Conservation (phyloP, 2,797 vertebrate genomes). For the Ataeniobius toweri region DNA sequence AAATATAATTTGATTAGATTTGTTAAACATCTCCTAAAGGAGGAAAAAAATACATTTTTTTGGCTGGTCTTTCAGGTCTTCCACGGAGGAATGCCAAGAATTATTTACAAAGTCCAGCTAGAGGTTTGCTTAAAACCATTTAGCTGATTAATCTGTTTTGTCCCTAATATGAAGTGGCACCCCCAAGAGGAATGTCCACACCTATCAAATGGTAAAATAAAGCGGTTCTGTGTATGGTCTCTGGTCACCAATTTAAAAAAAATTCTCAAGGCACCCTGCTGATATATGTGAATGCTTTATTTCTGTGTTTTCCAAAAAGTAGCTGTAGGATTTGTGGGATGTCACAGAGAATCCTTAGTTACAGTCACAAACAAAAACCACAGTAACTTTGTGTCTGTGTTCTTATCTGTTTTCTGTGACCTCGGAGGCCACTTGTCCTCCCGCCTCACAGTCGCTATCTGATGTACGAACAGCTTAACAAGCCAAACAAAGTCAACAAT, state of each 20-base stretch:
- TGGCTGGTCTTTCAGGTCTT: too few relatives aligned
- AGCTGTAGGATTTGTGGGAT: slow-evolving; percentile 9
- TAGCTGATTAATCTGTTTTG: not conserved
- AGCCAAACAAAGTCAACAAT: slow-evolving; percentile 9
- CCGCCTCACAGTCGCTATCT: slow-evolving; percentile 23
- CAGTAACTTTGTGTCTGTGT: slow-evolving; percentile 9
- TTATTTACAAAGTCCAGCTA: not conserved
- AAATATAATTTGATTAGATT: not conserved
- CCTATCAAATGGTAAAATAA: not conserved
- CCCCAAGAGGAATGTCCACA: not conserved
- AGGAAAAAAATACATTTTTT: too few relatives aligned
- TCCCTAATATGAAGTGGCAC: not conserved
- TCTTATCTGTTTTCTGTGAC: slow-evolving; percentile 3
- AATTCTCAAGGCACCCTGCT: not conserved
- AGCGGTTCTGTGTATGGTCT: not conserved
- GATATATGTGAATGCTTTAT: not conserved
- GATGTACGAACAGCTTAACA: slow-evolving; percentile 4
- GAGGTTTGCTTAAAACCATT: not conserved
- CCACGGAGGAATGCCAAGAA: too few relatives aligned
- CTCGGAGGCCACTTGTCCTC: slow-evolving; percentile 1
- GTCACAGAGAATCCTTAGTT: slow-evolving; percentile 27
- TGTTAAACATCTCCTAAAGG: too few relatives aligned
- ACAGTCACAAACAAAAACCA: slow-evolving; percentile 53
- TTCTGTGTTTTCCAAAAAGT: slow-evolving; percentile 8
- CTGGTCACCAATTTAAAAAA: not conserved